Base-by-base conservation (phyloP, 2,888 invertebrate genomes). In the Augiades crinisus region DNA sequence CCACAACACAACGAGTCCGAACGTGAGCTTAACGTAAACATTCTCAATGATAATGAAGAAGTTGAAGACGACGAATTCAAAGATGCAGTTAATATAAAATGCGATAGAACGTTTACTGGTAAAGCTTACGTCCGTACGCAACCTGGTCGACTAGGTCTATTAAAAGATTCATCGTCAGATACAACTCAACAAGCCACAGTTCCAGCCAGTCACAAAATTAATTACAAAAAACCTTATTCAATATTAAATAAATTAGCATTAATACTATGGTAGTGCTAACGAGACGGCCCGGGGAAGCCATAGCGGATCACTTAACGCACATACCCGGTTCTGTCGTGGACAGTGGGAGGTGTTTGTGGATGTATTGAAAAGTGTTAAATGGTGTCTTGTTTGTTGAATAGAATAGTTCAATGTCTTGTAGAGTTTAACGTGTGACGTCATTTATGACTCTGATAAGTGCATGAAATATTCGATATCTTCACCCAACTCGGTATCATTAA, bases 181-280 rank as follows among this genome's bases (percentile, higher is more conserved):
- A 49, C 46, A 50, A 55, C 38, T 47, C 58, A 58, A 58, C 57
- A 62, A 60, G 63, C 63, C 56, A 60, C 56, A 56, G 41, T 58
- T 63, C 64, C 64, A 63, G 63, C 64, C 65, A 62, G 54, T 58
- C 61, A 64, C 63, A 63, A 60, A 62, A 59, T 62, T 60, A 64
- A 58, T 63, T 55, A 65, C 60, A 61, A 58, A 57, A 61, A 57
- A 61, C 57, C 62, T 60, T 58, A 56, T 52, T 44, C 55, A 27
- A 54, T 52, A 58, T 51, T 41, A 50, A 36, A 30, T 33, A 33
- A 43, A 44, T 49, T 51, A 51, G 59, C 55, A 57, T 56, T 56
- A 52, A 51, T 50, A 49, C 54, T 59, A 47, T 58, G 59, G 55
- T 60, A 54, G 55, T 53, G 54, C 50, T 47, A 51, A 49, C 54